Evolutionary conservation across 2,113 vertebrate species (phyloP), one percentile per base, ranked within the genome.

Genomic region (Coptodon bakossiorum): DNA sequence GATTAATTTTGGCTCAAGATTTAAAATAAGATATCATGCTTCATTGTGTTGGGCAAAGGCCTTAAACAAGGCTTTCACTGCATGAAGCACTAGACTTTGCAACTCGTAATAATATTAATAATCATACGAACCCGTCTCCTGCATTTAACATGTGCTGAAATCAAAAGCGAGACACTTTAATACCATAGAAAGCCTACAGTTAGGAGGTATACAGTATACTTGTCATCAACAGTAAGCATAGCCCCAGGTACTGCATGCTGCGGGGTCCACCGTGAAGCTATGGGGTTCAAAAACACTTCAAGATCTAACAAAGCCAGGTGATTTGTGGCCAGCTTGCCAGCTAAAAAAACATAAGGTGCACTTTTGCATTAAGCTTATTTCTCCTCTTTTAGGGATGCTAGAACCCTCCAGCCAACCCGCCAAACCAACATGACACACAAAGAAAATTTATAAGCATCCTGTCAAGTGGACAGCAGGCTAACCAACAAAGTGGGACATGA

Each of bases 1-100:
- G 92, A 94, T 94, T 94, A 90, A 91, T 91, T 94, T 95, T 91
- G 84, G 86, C 86, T 91, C 78, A 81, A 90, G 92, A 94, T 94
- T 91, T 91, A 82, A 91, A 93, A 90, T 85, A 90, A 93, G 91
- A 92, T 91, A 91, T 92, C 86, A 91, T 78, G 89, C 89, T 71
- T 87, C 80, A 88, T 87, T 89, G 81, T 91, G 89, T 19, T 78
- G 11, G 48, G 79, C 81, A 61, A 50, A 90, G 59, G 79, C 63
- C 68, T 83, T n/a, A 88, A 81, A 86, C 80, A 92, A 86, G 90
- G 88, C 86, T 91, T 90, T 80, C 68, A 82, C 66, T 89, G 45
- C 76, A 89, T 71, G 34, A 87, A 36, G 79, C 22, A 22, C 40
- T 63, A 8, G 43, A 71, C 36, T 31, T 79, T 7, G 14, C 3